Conservation (phyloP, 2,113 vertebrate genomes). For the Tragulus kanchil region DNA sequence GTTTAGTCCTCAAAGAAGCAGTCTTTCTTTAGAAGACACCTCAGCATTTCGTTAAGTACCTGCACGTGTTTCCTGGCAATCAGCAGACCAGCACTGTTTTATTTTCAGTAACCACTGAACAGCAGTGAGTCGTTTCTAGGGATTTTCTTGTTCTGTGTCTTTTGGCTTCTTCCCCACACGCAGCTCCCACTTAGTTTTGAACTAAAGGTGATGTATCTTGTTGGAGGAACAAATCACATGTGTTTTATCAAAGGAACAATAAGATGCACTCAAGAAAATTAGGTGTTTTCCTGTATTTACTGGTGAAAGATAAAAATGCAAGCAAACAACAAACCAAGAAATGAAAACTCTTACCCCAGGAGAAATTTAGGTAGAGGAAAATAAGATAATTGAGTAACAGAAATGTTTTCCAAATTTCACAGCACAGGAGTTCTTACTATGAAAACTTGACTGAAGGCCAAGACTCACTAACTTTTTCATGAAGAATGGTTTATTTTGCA, state of each 20-base stretch:
- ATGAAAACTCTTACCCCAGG: background rate
- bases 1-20: background rate
- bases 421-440: background rate
- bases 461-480: background rate
- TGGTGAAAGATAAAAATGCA: constrained; percentile 8
- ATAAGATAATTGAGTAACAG: constrained; percentile 37
- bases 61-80: background rate
- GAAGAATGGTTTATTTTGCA: background rate
- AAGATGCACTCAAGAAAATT: background rate
- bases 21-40: background rate
- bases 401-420: background rate
- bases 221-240: background rate
- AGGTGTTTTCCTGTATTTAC: constrained; percentile 14
- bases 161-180: constrained; percentile 6
- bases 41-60: background rate
- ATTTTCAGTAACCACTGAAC: constrained; percentile 31
- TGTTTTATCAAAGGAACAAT: constrained; percentile 10
- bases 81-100: background rate
- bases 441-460: constrained; percentile 36
- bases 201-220: constrained; percentile 43
- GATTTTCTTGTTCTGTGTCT: constrained; percentile 49
- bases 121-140: constrained; percentile 50
- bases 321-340: background rate
- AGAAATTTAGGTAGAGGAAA: constrained; percentile 54
- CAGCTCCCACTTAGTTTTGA: constrained; percentile 42